Evolutionary conservation across 2,113 vertebrate genomes (phyloP).

Genomic region (Chlamydotis undulata): DNA sequence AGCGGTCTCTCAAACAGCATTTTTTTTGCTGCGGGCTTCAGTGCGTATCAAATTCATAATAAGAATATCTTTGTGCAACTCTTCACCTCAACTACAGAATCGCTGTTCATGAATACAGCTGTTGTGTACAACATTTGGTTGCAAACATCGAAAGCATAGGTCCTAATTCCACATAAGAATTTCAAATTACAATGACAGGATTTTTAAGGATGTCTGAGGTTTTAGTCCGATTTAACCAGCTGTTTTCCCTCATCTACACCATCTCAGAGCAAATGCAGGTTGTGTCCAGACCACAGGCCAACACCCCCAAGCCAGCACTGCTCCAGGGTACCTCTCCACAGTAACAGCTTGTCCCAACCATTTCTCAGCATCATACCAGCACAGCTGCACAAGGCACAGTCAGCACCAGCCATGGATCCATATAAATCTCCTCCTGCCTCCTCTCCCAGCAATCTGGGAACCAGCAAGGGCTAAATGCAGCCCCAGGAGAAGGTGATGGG

Average conservation of each 20-base stretch:
- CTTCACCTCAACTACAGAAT: neutral
- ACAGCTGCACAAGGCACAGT: neutral
- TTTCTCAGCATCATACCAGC: neutral
- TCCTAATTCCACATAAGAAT: neutral
- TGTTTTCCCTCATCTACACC: neutral
- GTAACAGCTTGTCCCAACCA: neutral
- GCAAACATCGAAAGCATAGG: neutral
- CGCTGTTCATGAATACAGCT: neutral
- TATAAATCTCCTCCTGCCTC: neutral
- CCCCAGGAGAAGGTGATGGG: neutral
- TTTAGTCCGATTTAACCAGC: neutral
- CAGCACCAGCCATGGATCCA: neutral
- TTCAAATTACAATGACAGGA: neutral
- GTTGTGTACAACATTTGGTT: accelerated
- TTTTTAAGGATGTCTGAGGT: neutral
- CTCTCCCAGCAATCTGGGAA: neutral
- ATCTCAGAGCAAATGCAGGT: neutral
- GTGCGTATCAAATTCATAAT: neutral
- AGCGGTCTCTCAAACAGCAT: neutral
- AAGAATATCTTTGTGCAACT: neutral
- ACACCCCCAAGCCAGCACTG: neutral
- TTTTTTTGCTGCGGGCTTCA: neutral
- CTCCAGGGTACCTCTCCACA: neutral
- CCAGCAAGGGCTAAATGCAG: neutral
- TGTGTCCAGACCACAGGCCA: neutral